These are phyloP conservation scores for Megalops atlanticus DNA, from an alignment of 2,113 vertebrate genomes.

Conservation along the genomic window DNA sequence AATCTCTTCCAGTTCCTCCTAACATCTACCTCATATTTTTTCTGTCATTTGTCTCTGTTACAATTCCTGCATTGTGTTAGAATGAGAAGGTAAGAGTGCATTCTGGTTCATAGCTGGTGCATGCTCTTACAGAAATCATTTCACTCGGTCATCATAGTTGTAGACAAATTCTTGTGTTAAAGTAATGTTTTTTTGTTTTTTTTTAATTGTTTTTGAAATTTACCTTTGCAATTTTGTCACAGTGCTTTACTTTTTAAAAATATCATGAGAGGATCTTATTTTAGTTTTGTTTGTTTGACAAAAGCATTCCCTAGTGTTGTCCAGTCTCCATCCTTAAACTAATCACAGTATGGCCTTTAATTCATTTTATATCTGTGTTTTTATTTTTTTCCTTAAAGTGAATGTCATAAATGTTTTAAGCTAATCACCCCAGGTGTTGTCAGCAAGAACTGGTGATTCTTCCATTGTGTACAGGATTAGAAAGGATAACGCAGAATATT, in stretches of 20 bases:
- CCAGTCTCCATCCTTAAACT: constrained; percentile 54
- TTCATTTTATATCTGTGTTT: constrained; percentile 52
- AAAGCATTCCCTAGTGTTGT: constrained; percentile 57
- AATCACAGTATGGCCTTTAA: constrained; percentile 40
- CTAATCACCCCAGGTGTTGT: constrained; percentile 47
- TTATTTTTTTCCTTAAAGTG: constrained; percentile 38
- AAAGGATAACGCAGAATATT: not conserved
- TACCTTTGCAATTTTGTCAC: constrained; percentile 45
- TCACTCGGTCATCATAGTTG: constrained; percentile 66
- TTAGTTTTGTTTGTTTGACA: constrained; percentile 43
- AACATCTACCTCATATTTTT: constrained; percentile 98
- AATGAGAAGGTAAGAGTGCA: constrained; percentile 99
- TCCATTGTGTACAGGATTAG: not conserved
- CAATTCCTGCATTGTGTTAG: constrained; percentile 99
- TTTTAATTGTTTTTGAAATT: constrained; percentile 43
- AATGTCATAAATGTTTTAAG: constrained; percentile 43
- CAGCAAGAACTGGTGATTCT: constrained; percentile 33
- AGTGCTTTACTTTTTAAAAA: constrained; percentile 30
- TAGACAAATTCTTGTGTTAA: constrained; percentile 61
- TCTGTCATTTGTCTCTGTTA: constrained; percentile 92
- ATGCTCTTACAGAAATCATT: constrained; percentile 79
- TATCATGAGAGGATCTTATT: constrained; percentile 41
- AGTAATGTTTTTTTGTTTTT: constrained; percentile 51
- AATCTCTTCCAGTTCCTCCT: constrained; percentile 80
- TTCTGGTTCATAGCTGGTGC: constrained; percentile 88